A percentile compares a stretch with the other conserved stretches of the same genome.
Conservation (phyloP, 2,888 invertebrate genomes). For the Xylota segnis region DNA sequence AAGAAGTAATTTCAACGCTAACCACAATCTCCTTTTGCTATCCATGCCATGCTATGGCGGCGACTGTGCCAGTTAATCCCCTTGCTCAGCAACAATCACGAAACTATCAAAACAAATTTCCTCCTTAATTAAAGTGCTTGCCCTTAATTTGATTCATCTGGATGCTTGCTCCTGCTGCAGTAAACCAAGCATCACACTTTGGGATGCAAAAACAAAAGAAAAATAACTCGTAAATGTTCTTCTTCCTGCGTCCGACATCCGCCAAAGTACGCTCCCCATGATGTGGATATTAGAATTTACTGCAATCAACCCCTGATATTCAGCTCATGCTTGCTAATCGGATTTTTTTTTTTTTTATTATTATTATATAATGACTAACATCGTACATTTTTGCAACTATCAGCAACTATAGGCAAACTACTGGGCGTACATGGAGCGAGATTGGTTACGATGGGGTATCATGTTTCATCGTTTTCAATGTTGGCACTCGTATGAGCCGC, state of each 20-base stretch:
- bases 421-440: conserved; percentile 32
- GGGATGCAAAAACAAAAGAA: conserved; percentile 27
- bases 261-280: conserved; percentile 30
- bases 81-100: conserved; percentile 58
- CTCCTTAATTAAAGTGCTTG: conserved; percentile 74
- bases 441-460: conserved; percentile 47
- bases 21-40: background rate
- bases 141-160: conserved; percentile 73
- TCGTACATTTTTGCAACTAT: conserved; percentile 53
- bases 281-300: conserved; percentile 6
- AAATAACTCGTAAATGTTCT: conserved; percentile 29
- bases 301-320: conserved; percentile 2
- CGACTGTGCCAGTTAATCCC: conserved; percentile 36
- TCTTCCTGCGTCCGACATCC: conserved; percentile 61
- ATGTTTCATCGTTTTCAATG: conserved; percentile 46
- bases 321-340: conserved; percentile 33
- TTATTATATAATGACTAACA: conserved; percentile 60
- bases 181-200: conserved; percentile 44
- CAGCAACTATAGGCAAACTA: conserved; percentile 49
- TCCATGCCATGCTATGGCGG: background rate
- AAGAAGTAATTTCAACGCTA: background rate
- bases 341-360: conserved; percentile 29
- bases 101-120: conserved; percentile 72
- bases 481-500: background rate
- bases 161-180: conserved; percentile 43